These are phyloP conservation scores for Peromyscus eremicus DNA, from an alignment of 2,797 vertebrate species.

Conservation along the genomic window DNA sequence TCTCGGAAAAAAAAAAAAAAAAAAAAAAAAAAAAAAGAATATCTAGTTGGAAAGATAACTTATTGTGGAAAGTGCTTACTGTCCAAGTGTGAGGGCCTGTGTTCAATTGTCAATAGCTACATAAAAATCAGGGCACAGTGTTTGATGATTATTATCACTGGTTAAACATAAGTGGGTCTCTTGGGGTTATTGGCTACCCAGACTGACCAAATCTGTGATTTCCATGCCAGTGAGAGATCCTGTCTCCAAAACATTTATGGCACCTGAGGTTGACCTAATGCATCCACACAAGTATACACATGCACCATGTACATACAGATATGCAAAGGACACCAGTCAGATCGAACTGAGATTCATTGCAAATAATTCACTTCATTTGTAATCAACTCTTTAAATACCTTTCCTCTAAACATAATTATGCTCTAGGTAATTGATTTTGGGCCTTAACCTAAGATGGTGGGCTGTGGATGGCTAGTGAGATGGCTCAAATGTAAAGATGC, in stretches of 20 bases:
- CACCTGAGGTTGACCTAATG: background rate
- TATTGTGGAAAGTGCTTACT: background rate
- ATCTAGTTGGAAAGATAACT: background rate
- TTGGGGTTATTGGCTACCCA: background rate
- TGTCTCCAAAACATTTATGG: background rate
- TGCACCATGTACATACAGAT: background rate
- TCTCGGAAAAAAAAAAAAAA: too few relatives aligned
- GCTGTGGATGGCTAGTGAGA: fast-evolving
- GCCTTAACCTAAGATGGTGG: background rate
- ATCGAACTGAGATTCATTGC: background rate
- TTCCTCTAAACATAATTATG: background rate
- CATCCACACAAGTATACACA: background rate
- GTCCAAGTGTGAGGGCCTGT: background rate
- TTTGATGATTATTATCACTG: background rate
- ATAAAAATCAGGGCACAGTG: background rate
- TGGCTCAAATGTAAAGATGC: too few relatives aligned
- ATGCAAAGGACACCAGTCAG: background rate
- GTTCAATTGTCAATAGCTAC: background rate
- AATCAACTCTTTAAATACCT: background rate
- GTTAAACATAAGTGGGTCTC: background rate
- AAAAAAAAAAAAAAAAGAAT: too few relatives aligned
- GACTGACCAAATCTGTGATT: background rate
- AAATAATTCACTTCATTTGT: background rate
- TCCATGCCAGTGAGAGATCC: background rate
- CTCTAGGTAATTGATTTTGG: background rate